phyloP scores from a whole-genome alignment of 2,113 vertebrate genomes.

The Rhea pennata region DNA sequence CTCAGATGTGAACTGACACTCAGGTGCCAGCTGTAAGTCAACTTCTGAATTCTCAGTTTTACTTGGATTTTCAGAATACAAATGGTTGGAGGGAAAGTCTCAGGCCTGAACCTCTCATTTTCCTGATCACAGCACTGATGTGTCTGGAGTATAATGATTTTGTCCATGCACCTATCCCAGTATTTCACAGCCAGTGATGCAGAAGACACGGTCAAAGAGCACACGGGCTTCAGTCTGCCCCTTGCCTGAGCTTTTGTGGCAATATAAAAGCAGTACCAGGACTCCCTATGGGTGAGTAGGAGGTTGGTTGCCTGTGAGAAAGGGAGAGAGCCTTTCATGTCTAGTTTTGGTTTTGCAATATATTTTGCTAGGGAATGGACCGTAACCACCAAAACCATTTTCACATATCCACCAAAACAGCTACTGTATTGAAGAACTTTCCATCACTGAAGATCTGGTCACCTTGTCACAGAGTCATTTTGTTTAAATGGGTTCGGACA shows the following conservation, averaged over 20 bases:
- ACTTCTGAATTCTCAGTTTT: not conserved
- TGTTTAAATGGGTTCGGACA: not conserved
- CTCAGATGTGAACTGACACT: not conserved
- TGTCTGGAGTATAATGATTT: not conserved
- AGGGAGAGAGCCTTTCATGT: not conserved
- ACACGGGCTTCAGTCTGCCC: fast-evolving
- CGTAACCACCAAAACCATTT: not conserved
- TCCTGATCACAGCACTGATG: not conserved
- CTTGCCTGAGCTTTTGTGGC: not conserved
- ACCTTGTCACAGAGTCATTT: not conserved
- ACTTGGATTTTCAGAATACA: not conserved
- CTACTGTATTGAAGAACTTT: not conserved
- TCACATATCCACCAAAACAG: not conserved
- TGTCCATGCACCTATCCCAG: not conserved
- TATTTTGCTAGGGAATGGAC: not conserved
- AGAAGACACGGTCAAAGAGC: not conserved
- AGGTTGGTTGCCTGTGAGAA: not conserved
- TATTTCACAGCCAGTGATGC: not conserved
- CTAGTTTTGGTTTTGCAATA: not conserved
- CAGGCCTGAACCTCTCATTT: not conserved
- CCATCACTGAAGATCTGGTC: not conserved
- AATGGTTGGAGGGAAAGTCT: not conserved
- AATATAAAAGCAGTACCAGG: not conserved
- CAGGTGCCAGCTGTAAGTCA: not conserved
- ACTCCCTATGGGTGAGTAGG: not conserved